phyloP scores from a whole-genome alignment of 1,140 invertebrate species.

The Onthophagus taurus region DNA sequence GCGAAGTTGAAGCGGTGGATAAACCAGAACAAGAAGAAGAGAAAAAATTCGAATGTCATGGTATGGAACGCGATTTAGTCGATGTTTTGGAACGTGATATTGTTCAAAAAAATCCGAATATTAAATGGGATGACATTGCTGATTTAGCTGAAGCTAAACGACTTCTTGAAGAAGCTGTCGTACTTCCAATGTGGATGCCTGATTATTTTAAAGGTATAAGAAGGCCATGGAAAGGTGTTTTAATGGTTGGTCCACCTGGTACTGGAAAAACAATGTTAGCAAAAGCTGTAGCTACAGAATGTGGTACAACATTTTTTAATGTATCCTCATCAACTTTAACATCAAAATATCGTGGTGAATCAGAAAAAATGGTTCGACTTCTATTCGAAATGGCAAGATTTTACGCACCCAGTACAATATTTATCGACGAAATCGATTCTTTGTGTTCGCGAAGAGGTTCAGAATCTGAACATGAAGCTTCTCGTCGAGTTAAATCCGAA shows the following conservation, averaged over 20 bases:
- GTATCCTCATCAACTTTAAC: conserved; percentile 95
- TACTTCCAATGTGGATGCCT: conserved; percentile 96
- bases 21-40: conserved; percentile 67
- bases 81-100: conserved; percentile 95
- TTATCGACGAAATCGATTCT: conserved; percentile 99
- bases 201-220: conserved; percentile 83
- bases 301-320: conserved; percentile 98
- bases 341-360: conserved; percentile 97
- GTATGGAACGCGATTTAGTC: conserved; percentile 87
- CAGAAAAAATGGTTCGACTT: conserved; percentile 94
- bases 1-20: conserved; percentile 45
- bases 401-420: conserved; percentile 98
- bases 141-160: conserved; percentile 92
- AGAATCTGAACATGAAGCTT: conserved; percentile 97
- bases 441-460: conserved; percentile 91
- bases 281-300: conserved; percentile 98
- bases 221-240: conserved; percentile 85
- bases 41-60: conserved; percentile 82
- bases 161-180: conserved; percentile 93
- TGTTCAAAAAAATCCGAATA: conserved; percentile 95
- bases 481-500: conserved; percentile 94
- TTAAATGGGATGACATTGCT: conserved; percentile 96
- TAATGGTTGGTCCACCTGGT: conserved; percentile 95
- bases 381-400: conserved; percentile 99
- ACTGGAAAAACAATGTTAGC: conserved; percentile 99